A percentile compares a stretch with the other conserved stretches of the same genome.
Conservation (phyloP, 2,888 invertebrate species). For the Caenorhabditis sulstoni region DNA sequence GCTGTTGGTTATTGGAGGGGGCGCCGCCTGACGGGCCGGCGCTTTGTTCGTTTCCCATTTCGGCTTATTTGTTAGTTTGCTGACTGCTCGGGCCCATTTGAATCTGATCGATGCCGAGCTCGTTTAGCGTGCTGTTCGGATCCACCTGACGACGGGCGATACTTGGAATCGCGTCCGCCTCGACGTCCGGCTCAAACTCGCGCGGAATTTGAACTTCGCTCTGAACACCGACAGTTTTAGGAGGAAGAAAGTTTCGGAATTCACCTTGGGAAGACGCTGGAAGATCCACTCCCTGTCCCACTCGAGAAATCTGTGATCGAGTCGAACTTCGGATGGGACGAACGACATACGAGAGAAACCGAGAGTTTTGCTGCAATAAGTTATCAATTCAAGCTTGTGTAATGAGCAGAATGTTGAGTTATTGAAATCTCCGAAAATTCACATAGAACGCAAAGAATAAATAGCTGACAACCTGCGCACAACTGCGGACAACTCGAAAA, state of each 20-base stretch:
- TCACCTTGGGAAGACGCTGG: constrained; percentile 68
- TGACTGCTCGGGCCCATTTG: constrained; percentile 59
- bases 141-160: constrained; percentile 55
- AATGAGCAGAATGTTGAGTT: too few relatives aligned
- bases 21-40: constrained; percentile 16
- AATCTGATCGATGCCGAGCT: constrained; percentile 67
- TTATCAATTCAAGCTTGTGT: too few relatives aligned
- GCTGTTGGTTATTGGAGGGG: constrained; percentile 30
- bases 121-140: constrained; percentile 60
- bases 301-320: constrained; percentile 59
- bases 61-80: constrained; percentile 20
- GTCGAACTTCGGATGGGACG: constrained; percentile 65
- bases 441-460: too few relatives aligned
- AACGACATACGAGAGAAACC: constrained; percentile 56
- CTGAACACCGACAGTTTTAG: constrained; percentile 49
- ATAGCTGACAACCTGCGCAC: too few relatives aligned
- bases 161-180: constrained; percentile 70
- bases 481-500: too few relatives aligned
- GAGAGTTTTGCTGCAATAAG: constrained; percentile 1
- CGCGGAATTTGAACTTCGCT: constrained; percentile 69
- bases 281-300: constrained; percentile 72
- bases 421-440: too few relatives aligned
- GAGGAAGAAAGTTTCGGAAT: not conserved
- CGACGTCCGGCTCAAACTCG: constrained; percentile 72
- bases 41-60: constrained; percentile 73